These are phyloP conservation scores for Melanargia galathea DNA, from an alignment of 2,888 invertebrate genomes.

Conservation along the genomic window DNA sequence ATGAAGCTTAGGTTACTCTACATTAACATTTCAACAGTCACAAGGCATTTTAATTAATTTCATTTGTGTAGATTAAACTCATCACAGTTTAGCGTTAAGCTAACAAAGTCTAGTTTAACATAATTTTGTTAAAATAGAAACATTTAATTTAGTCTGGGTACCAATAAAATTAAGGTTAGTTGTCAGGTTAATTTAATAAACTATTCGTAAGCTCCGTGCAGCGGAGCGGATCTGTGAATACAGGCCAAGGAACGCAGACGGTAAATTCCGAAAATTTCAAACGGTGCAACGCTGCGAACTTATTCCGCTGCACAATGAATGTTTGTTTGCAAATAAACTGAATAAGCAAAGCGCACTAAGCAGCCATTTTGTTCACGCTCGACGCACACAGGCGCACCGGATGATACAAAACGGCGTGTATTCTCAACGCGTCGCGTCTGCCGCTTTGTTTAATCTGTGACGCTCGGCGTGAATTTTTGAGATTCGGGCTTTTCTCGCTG, in stretches of 20 bases:
- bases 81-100: background rate
- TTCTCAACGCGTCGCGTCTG: slow-evolving; percentile 37
- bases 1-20: background rate
- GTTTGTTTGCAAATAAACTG: slow-evolving; percentile 47
- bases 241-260: slow-evolving; percentile 23
- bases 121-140: background rate
- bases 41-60: background rate
- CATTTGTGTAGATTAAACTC: background rate
- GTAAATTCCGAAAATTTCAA: slow-evolving; percentile 42
- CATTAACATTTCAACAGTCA: background rate
- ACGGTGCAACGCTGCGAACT: slow-evolving; percentile 40
- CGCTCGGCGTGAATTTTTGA: slow-evolving; percentile 34
- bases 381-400: slow-evolving; percentile 40
- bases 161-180: slow-evolving; percentile 15
- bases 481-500: slow-evolving; percentile 19
- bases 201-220: slow-evolving; percentile 14
- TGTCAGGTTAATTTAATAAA: slow-evolving; percentile 18
- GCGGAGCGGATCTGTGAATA: slow-evolving; percentile 1
- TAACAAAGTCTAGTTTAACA: slow-evolving; percentile 2
- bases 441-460: slow-evolving; percentile 37
- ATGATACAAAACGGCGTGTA: slow-evolving; percentile 32
- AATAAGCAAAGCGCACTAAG: slow-evolving; percentile 47
- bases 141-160: slow-evolving; percentile 6
- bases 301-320: slow-evolving; percentile 41
- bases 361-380: slow-evolving; percentile 47